phyloP scores from a whole-genome alignment of 2,797 vertebrate genomes.

The Propithecus deckenii region DNA sequence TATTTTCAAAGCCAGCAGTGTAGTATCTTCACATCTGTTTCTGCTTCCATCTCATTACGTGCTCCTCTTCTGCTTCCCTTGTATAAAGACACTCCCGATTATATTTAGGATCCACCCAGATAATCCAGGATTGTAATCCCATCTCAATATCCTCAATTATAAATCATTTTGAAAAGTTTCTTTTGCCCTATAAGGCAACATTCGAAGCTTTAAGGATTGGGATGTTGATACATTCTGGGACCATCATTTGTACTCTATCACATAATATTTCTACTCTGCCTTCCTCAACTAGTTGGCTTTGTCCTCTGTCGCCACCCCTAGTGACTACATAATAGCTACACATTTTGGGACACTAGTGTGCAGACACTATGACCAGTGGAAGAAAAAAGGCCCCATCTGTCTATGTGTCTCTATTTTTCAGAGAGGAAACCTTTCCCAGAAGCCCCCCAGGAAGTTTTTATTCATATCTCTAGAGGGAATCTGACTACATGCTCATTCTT shows the following conservation, averaged over 20 bases:
- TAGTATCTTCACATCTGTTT: not conserved
- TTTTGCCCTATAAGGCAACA: not conserved
- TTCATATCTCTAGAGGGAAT: not conserved
- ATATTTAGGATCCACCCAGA: not conserved
- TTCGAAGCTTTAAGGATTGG: not conserved
- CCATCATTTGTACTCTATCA: not conserved
- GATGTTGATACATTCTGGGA: not conserved
- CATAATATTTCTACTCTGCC: not conserved
- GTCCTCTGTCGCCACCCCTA: not conserved
- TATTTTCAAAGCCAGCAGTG: not conserved
- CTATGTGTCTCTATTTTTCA: not conserved
- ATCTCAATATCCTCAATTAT: not conserved
- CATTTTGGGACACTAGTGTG: not conserved
- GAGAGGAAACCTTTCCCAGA: not conserved
- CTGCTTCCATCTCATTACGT: not conserved
- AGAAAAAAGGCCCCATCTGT: not conserved
- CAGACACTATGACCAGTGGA: not conserved
- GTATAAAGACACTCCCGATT: not conserved
- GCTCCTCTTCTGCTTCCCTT: not conserved
- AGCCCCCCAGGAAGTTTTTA: not conserved
- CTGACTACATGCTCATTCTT: not conserved
- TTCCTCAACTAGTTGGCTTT: not conserved
- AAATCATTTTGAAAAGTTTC: not conserved
- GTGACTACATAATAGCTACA: fast-evolving
- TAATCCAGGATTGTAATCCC: not conserved